These are phyloP conservation scores for Eutolmus rufibarbis DNA, from an alignment of 2,888 invertebrate genomes.

Conservation along the genomic window DNA sequence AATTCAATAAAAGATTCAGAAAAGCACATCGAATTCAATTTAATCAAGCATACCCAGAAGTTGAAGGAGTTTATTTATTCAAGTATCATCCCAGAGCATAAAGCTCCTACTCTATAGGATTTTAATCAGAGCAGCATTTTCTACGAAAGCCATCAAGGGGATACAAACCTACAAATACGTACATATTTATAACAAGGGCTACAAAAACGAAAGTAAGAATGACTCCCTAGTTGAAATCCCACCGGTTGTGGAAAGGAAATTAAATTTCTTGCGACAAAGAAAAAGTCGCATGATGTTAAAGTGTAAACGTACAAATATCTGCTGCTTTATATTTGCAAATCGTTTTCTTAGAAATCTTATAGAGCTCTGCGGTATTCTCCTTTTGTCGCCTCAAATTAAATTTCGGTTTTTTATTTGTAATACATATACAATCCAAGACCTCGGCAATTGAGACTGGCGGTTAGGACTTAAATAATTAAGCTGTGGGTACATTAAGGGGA, in stretches of 20 bases:
- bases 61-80: background rate
- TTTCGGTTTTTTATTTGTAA: background rate
- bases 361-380: background rate
- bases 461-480: background rate
- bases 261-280: slow-evolving; percentile 11
- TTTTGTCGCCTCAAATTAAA: background rate
- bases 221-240: background rate
- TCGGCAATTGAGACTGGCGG: background rate
- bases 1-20: background rate
- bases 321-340: slow-evolving; percentile 13
- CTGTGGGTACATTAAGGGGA: background rate
- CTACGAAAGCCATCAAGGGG: background rate
- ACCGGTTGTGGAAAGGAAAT: background rate
- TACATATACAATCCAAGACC: background rate
- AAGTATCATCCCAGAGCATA: background rate
- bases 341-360: background rate
- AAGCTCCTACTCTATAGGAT: background rate
- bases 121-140: background rate
- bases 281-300: background rate
- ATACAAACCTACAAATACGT: background rate
- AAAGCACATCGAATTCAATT: background rate
- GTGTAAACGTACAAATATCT: background rate
- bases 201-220: background rate
- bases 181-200: background rate
- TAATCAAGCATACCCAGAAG: background rate